Base-by-base conservation (phyloP, 2,113 vertebrate species). In the Micronisus gabar region DNA sequence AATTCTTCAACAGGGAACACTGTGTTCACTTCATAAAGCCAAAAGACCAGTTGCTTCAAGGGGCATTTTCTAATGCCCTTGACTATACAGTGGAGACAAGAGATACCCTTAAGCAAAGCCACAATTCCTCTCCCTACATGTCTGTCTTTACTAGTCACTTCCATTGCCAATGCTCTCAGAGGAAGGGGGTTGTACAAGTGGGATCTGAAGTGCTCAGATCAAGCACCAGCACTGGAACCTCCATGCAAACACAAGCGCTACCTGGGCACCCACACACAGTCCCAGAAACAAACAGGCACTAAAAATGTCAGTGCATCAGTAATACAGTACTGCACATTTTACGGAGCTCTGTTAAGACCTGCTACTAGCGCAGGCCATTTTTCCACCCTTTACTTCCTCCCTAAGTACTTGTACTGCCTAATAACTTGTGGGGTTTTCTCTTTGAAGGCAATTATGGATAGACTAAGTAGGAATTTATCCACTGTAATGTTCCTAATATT, bases 101-200 rank as follows among this genome's bases (percentile, higher is more conserved):
- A 85, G 61, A 63, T 36, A 83, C 6, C 17, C 52, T 95, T 91
- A 78, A 92, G 74, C 53, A 92, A 87, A 94, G 62, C n/a, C 66
- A 80, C 27, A 82, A 18, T 63, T 79, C 43, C 30, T 87, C 52
- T 72, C 67, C 43, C 23, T 71, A 13, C 29, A 19, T 23, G 25
- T 48, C 43, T 82, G 19, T 80, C 56, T 81, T 73, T 50, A 47
- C 59, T 23, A 56, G 43, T 22, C 36, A 27, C 25, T 92, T 81
- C 91, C 25, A 68, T 30, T 36, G 8, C 9, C 48, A 70, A 14
- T 20, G 27, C 4, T 38, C 14, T 84, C 43, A 82, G 84, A 76
- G 12, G 34, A 85, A 75, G 13, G 1, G 6, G 25, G 7, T 1
- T 72, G 7, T 61, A 36, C 18, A 59, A 67, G 17, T 4, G 2